Conservation (phyloP, 2,888 invertebrate genomes). For the Trissoscelio sp. region DNA sequence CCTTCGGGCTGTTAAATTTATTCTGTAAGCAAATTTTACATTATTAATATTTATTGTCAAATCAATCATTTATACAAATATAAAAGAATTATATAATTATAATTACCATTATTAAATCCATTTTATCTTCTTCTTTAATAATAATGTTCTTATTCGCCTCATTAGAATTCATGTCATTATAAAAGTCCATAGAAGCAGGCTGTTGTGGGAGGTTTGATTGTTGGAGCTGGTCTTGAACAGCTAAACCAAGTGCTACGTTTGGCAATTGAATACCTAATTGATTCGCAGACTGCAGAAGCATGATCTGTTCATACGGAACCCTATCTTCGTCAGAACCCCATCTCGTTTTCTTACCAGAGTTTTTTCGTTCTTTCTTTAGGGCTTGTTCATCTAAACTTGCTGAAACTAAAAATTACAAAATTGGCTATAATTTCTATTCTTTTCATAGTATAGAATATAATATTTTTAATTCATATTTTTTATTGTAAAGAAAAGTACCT, state of each 20-base stretch:
- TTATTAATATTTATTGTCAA: slow-evolving; percentile 7
- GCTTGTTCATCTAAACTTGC: slow-evolving; percentile 70
- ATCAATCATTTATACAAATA: too few relatives aligned
- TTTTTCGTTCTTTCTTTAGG: slow-evolving; percentile 79
- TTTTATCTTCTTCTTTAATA: slow-evolving; percentile 75
- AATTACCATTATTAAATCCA: slow-evolving; percentile 72
- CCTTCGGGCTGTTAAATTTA: slow-evolving; percentile 74
- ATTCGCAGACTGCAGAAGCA: slow-evolving; percentile 81
- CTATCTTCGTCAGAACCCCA: slow-evolving; percentile 82
- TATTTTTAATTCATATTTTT: neutral
- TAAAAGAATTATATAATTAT: neutral
- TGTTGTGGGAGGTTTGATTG: slow-evolving; percentile 73
- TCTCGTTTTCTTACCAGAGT: slow-evolving; percentile 80
- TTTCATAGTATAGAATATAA: too few relatives aligned
- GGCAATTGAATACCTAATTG: slow-evolving; percentile 79
- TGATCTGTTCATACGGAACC: slow-evolving; percentile 81
- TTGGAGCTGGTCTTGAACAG: slow-evolving; percentile 77
- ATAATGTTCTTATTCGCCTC: slow-evolving; percentile 68
- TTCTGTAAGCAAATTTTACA: slow-evolving; percentile 61
- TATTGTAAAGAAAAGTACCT: slow-evolving; percentile 67
- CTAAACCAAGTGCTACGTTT: slow-evolving; percentile 79
- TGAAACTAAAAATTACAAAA: slow-evolving; percentile 8
- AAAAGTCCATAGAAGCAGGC: slow-evolving; percentile 75
- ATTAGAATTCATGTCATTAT: slow-evolving; percentile 71
- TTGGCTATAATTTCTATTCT: too few relatives aligned